Evolutionary conservation across 2,888 invertebrate species (phyloP).

Genomic region (Chymomyza procnemis): DNA sequence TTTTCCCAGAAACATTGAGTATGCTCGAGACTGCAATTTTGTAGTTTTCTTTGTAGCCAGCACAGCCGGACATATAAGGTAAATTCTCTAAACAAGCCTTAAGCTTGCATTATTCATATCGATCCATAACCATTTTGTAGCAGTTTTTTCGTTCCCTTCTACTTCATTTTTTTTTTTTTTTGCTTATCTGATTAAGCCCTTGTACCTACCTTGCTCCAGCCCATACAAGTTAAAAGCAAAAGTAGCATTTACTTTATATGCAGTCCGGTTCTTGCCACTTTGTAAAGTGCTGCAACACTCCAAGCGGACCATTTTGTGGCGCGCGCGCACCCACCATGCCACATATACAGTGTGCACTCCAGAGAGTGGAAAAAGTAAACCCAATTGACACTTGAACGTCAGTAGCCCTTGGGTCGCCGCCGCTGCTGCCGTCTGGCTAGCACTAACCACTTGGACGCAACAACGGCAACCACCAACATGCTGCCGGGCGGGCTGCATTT

Average conservation of each 20-base stretch:
- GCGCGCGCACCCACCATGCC: slow-evolving; percentile 17
- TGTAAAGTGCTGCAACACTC: neutral
- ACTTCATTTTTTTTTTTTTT: too few relatives aligned
- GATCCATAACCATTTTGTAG: neutral
- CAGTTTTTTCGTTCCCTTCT: neutral
- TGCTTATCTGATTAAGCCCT: slow-evolving; percentile 1
- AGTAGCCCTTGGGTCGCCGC: slow-evolving; percentile 27
- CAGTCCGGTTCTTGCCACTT: neutral
- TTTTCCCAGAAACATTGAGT: neutral
- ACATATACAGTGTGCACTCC: slow-evolving; percentile 54
- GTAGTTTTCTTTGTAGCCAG: neutral
- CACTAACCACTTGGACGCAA: slow-evolving; percentile 13
- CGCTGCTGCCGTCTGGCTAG: slow-evolving; percentile 5
- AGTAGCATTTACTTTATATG: slow-evolving; percentile 2
- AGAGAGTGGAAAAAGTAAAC: slow-evolving; percentile 65
- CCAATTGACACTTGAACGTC: slow-evolving; percentile 65
- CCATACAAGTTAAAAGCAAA: neutral
- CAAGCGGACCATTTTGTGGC: neutral
- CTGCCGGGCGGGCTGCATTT: slow-evolving; percentile 30
- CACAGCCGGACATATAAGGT: neutral
- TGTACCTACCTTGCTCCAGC: neutral
- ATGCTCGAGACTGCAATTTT: neutral
- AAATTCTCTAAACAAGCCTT: neutral
- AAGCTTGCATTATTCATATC: neutral
- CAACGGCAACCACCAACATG: slow-evolving; percentile 22